Base-by-base conservation (phyloP, 2,888 invertebrate genomes). In the Cistogaster globosa region DNA sequence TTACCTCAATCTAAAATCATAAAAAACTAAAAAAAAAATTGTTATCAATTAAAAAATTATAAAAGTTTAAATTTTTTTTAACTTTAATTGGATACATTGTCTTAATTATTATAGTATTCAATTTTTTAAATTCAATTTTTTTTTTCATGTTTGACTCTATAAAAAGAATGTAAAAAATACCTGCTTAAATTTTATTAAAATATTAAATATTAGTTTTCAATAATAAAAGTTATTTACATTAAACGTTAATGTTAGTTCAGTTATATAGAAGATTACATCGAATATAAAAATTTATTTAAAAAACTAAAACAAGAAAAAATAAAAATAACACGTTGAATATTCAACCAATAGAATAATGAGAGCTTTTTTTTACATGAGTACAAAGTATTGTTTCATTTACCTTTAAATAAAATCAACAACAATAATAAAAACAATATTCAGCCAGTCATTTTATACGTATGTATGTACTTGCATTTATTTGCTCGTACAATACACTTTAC, bases 401-500 rank as follows among this genome's bases (percentile, higher is more conserved):
- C 60, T 53, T 78, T 62, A 7, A 60, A 58, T 2, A 77, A 53
- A 53, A 62, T 53, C 5, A 57, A 42, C 22, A 38, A 22, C 68
- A 62, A 22, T 26, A 32, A 74, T 14, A 22, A 16, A 1, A 38
- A 18, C 58, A 58, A n/a, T 7, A 51, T 53, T 38, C 16, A 53
- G 16, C 14, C 65, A 65, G 65, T 60, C 77, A 60, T 53, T 69
- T 18, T 32, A 45, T 18, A 58, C 58, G 71, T 58, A 32, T 32
- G 45, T 18, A 58, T 45, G 71, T 58, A 32, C 38, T 36, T 18
- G n/a, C 60, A 38, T 51, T 45, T n/a, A 71, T 22, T 20, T 48
- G 51, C 20, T n/a, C 62, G 77, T 78, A 76, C 76, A 83, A 74
- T 84, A 83, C 86, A 75, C 83, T 83, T 78, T 78, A 67, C 72